These are phyloP conservation scores for Mythimna pallens DNA, from an alignment of 2,888 invertebrate genomes.

Conservation along the genomic window DNA sequence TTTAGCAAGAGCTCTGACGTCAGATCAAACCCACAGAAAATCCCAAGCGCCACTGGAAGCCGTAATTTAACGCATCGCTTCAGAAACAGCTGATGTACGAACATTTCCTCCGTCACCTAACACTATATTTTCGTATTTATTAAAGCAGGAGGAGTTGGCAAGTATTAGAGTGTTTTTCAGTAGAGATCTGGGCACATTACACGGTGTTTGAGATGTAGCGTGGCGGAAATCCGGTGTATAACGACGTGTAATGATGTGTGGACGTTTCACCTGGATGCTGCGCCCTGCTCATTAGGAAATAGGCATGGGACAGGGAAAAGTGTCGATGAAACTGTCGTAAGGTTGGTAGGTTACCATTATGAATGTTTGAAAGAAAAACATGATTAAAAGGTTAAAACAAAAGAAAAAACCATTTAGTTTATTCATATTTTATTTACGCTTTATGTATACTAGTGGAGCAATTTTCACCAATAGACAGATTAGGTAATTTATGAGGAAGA, in stretches of 20 bases:
- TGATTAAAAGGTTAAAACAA: too few species aligned
- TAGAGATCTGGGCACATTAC: slow-evolving; percentile 74
- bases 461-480: too few species aligned
- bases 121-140: slow-evolving; percentile 48
- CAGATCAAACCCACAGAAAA: background rate
- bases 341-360: too few species aligned
- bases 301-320: slow-evolving; percentile 61
- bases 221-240: slow-evolving; percentile 86
- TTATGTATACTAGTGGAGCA: too few species aligned
- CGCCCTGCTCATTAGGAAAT: slow-evolving; percentile 78
- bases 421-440: too few species aligned
- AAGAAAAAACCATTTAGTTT: too few species aligned
- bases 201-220: slow-evolving; percentile 78
- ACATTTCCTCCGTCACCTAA: slow-evolving; percentile 34
- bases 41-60: slow-evolving; percentile 40
- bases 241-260: slow-evolving; percentile 85
- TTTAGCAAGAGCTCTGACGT: background rate
- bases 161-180: slow-evolving; percentile 58
- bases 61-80: slow-evolving; percentile 43
- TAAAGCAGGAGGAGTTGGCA: slow-evolving; percentile 49
- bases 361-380: too few species aligned
- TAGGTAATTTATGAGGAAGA: too few species aligned
- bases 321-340: background rate
- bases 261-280: slow-evolving; percentile 86
- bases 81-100: slow-evolving; percentile 41